Evolutionary conservation across 2,113 vertebrate genomes (phyloP).

Genomic region (Amazona vittata): DNA sequence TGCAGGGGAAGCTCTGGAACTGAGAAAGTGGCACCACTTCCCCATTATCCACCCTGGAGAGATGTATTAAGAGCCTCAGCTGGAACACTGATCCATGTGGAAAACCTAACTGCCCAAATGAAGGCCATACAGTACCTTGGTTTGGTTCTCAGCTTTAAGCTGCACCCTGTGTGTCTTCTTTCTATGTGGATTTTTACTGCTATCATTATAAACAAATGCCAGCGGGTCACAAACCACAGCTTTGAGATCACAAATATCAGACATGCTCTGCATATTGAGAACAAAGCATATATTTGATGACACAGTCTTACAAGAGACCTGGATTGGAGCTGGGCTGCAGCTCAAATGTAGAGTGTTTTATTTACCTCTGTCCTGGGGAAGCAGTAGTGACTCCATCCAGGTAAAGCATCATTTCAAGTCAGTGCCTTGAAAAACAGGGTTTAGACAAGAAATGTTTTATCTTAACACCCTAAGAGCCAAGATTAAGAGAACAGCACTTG

Average conservation of each 20-base stretch:
- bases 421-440: not conserved
- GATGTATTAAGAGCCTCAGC: not conserved
- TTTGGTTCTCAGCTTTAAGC: not conserved
- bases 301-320: not conserved
- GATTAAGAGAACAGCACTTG: not conserved
- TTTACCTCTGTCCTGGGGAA: not conserved
- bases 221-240: not conserved
- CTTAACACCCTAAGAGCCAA: not conserved
- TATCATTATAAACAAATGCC: not conserved
- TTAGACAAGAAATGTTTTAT: not conserved
- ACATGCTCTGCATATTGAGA: rapidly evolving
- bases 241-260: not conserved
- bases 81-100: not conserved
- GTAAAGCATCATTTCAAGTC: not conserved
- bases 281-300: not conserved
- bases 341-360: not conserved
- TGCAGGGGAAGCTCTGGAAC: not conserved
- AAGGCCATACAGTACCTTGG: not conserved
- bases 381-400: not conserved
- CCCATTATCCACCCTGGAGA: not conserved
- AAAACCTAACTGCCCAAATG: too few species aligned
- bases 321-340: not conserved
- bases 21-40: not conserved
- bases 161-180: not conserved
- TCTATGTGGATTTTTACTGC: not conserved